Evolutionary conservation across 1,140 invertebrate species (phyloP), one percentile per base, ranked within the genome.

Genomic region (Polypedilum pembai): DNA sequence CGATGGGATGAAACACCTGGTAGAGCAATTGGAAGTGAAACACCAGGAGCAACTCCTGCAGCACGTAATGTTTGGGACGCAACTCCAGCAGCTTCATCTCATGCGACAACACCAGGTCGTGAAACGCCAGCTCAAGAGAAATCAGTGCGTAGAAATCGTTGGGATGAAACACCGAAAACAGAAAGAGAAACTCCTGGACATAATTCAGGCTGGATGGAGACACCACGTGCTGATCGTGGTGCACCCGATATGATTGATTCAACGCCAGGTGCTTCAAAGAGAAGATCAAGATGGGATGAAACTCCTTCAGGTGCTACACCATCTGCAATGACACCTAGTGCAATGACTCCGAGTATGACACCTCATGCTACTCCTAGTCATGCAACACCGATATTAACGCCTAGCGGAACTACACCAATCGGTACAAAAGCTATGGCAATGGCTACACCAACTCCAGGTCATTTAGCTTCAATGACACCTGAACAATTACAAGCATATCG

Each of bases 1-100:
- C 87, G 93, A 75, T 99, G 97, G 97, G 97, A 98, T 82, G 97
- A 98, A 84, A 99, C 97, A n/a, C 97, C 98, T 0, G 95, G 94
- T 0, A 89, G 94, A 33, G 24, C 24, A 80, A 85, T 85, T 76
- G 82, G 81, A 17, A 88, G 89, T 20, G 95, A 96, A 83, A 98
- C 95, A 0, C 95, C 95, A 0, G 94, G 94, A 5, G 94, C 94
- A 0, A 97, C 94, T 10, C 94, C 95, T 0, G 91, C 91, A 5
- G 92, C 93, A 2, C 87, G 95, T 77, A 92, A 33, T 33, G 24
- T 95, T 81, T 99, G 96, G 95, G 97, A 99, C 82, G 90, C 95
- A 3, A 98, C 96, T 10, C 96, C 96, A 0, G 92, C 91, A 8
- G 45, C n/a, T 1, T 86, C 87, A 76, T 17, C 18, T 65, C 90